phyloP scores from a whole-genome alignment of 2,113 vertebrate species.

The Halichoeres trimaculatus region DNA sequence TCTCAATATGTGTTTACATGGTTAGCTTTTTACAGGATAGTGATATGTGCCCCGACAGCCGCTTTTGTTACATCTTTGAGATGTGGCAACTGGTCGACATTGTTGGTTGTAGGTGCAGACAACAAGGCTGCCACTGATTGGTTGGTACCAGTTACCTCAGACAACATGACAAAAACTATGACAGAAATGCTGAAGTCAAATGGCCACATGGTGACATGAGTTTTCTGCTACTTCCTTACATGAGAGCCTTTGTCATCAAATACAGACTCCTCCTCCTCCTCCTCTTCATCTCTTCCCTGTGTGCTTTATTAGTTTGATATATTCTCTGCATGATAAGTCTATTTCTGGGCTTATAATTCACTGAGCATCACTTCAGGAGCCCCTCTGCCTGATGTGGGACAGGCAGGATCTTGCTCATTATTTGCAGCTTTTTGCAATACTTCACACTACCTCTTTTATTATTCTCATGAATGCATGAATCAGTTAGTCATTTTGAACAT shows the following conservation, averaged over 20 bases:
- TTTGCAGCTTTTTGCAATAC: constrained; percentile 6
- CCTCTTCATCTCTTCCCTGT: neutral
- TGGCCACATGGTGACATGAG: constrained; percentile 44
- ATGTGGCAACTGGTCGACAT: too few relatives aligned
- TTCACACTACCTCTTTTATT: constrained; percentile 24
- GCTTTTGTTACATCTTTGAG: too few relatives aligned
- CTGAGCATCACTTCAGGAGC: constrained; percentile 2
- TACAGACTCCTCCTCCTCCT: constrained; percentile 18
- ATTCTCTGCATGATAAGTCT: constrained; percentile 22
- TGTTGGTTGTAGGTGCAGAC: too few relatives aligned
- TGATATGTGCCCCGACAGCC: too few relatives aligned
- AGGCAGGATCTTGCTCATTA: constrained; percentile 12
- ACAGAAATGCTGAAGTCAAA: too few relatives aligned
- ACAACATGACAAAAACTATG: too few relatives aligned
- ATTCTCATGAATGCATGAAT: neutral
- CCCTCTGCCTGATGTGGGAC: constrained; percentile 13
- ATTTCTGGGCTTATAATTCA: constrained; percentile 14
- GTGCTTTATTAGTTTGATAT: constrained; percentile 34
- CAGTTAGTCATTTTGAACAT: constrained; percentile 2
- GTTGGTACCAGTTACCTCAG: too few relatives aligned
- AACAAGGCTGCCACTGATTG: too few relatives aligned
- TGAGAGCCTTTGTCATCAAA: constrained; percentile 35
- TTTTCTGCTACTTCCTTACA: constrained; percentile 40
- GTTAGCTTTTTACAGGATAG: too few relatives aligned
- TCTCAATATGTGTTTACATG: too few relatives aligned